Percentiles rank a stretch among this genome's conserved stretches.
Conservation (phyloP, 2,113 vertebrate genomes). For the Rhinoptilus africanus region DNA sequence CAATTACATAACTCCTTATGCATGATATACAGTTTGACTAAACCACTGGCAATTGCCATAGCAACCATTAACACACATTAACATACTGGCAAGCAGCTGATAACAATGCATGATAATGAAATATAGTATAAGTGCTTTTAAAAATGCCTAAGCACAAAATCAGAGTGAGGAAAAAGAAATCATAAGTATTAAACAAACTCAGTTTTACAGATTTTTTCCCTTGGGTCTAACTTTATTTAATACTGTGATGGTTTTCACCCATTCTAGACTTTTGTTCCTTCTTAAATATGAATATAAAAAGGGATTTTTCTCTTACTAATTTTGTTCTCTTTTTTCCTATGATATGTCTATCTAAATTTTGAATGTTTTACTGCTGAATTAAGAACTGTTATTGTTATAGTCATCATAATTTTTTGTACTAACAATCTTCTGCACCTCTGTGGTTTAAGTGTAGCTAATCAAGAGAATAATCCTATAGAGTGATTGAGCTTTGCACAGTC, state of each 20-base stretch:
- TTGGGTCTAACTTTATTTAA: not conserved
- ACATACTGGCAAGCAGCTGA: not conserved
- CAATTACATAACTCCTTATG: not conserved
- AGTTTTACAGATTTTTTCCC: not conserved
- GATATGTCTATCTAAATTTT: not conserved
- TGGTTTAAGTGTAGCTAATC: not conserved
- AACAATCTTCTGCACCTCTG: not conserved
- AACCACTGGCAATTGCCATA: not conserved
- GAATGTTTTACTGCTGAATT: not conserved
- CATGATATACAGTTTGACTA: not conserved
- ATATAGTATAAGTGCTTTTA: not conserved
- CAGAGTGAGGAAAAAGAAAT: not conserved
- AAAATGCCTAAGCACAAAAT: not conserved
- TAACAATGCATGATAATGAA: not conserved
- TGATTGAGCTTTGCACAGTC: not conserved
- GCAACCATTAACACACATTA: not conserved
- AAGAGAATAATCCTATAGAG: not conserved
- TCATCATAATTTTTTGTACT: not conserved
- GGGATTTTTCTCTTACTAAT: not conserved
- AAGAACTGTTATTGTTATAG: not conserved
- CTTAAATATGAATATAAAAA: not conserved
- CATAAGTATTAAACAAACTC: not conserved
- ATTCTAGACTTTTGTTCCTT: not conserved
- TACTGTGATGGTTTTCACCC: not conserved
- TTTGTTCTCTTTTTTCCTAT: not conserved